phyloP scores from a whole-genome alignment of 2,888 invertebrate genomes.

The Coleophora flavipennella region DNA sequence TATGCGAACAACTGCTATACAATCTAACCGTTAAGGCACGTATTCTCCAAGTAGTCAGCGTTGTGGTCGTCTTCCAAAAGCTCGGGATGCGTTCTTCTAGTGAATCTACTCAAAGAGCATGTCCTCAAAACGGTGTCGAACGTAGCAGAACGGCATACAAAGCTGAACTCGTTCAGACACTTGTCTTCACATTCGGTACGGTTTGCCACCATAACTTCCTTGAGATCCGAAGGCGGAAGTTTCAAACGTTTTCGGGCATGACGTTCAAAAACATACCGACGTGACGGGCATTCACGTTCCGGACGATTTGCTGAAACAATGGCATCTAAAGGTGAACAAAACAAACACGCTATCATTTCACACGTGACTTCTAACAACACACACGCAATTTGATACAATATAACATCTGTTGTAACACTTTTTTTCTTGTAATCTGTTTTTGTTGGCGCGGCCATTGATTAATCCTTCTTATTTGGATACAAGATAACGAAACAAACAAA shows the following conservation, averaged over 20 bases:
- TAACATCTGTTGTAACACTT: too few species aligned
- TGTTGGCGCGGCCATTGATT: too few species aligned
- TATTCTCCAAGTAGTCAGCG: conserved; percentile 92
- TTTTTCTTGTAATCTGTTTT: too few species aligned
- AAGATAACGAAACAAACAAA: too few species aligned
- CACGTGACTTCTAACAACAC: conserved; percentile 8
- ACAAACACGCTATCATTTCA: not conserved
- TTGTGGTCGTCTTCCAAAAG: conserved; percentile 88
- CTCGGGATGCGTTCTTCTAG: conserved; percentile 88
- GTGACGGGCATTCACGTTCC: conserved; percentile 90
- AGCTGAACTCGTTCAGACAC: conserved; percentile 90
- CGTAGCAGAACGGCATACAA: conserved; percentile 90
- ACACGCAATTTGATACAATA: too few species aligned
- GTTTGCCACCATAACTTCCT: conserved; percentile 88
- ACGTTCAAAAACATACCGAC: conserved; percentile 90
- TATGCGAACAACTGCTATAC: not conserved
- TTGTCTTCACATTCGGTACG: conserved; percentile 92
- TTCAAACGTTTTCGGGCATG: conserved; percentile 89
- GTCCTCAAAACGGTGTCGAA: conserved; percentile 84
- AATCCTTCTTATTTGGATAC: too few species aligned
- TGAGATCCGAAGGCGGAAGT: conserved; percentile 84
- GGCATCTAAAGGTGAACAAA: not conserved
- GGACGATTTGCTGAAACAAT: conserved; percentile 78
- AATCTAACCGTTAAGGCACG: conserved; percentile 84
- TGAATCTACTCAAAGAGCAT: conserved; percentile 86